Evolutionary conservation across 2,113 vertebrate genomes (phyloP).

Genomic region (human): GRCh38 chr5:103100501-103101000

Average conservation of each 20-base stretch:
- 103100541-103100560: too few relatives aligned
- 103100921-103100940: neutral
- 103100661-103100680: too few relatives aligned
- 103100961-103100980: neutral
- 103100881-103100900: neutral
- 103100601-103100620: too few relatives aligned
- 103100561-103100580: too few relatives aligned
- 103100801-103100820: neutral
- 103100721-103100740: neutral
- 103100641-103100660: too few relatives aligned
- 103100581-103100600: too few relatives aligned
- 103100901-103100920: neutral
- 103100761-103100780: neutral
- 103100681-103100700: neutral
- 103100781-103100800: neutral
- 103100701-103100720: conserved; percentile 21
- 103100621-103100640: too few relatives aligned
- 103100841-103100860: neutral
- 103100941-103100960: neutral
- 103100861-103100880: neutral
- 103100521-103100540: too few relatives aligned
- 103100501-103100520: too few relatives aligned
- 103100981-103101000: neutral
- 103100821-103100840: neutral
- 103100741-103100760: neutral